Evolutionary conservation across 1,140 invertebrate species (phyloP).

Genomic region (Tachypleus tridentatus): DNA sequence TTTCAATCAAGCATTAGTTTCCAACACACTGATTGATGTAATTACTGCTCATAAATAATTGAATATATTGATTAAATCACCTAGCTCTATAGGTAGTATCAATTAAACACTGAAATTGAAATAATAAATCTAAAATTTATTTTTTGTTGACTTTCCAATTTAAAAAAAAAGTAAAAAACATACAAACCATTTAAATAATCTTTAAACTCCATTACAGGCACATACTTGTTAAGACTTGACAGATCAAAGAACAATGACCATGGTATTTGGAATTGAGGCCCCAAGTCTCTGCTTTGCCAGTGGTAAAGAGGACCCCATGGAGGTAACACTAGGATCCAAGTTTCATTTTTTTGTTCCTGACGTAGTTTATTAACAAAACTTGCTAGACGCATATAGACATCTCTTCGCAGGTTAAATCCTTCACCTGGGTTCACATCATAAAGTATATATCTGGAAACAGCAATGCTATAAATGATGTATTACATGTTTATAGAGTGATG

Average conservation of each 20-base stretch:
- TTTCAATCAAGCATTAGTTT: no score
- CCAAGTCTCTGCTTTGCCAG: constrained; percentile 55
- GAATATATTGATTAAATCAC: background rate
- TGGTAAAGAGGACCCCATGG: constrained; percentile 83
- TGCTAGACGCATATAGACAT: constrained; percentile 88
- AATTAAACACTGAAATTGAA: background rate
- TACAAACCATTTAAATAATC: constrained; percentile 48
- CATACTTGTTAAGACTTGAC: constrained; percentile 57
- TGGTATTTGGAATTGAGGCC: constrained; percentile 41
- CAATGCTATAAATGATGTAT: no score
- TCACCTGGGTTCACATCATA: constrained; percentile 91
- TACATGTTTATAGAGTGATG: no score
- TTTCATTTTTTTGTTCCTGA: constrained; percentile 42
- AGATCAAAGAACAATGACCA: constrained; percentile 86
- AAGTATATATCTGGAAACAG: constrained; percentile 50
- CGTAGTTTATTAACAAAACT: constrained; percentile 56
- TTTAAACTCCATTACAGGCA: constrained; percentile 76
- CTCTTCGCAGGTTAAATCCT: constrained; percentile 90
- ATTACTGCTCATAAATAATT: no score
- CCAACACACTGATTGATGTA: no score
- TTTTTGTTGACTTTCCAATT: background rate
- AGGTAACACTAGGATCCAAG: constrained; percentile 55
- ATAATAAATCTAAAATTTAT: background rate
- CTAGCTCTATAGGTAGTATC: background rate
- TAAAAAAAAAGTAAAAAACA: background rate